Evolutionary conservation across 2,797 vertebrate species (phyloP), one percentile per base, ranked within the genome.

Genomic region (Paedocypris micromegethes): DNA sequence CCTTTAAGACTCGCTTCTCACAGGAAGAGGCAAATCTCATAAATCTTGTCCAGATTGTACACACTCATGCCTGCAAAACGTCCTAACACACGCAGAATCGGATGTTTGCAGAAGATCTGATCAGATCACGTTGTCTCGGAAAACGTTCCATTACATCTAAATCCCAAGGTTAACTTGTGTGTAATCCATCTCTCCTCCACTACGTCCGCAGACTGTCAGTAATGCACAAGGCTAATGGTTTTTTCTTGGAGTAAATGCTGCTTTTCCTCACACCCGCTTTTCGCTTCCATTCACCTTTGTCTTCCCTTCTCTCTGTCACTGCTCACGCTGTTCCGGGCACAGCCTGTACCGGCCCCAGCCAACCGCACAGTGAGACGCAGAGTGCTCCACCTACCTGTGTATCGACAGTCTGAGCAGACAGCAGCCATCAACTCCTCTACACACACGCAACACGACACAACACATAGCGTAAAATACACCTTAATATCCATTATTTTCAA

Each of bases 121-220:
- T 47, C 38, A 9, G 42, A 50, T 47, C 7, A 6, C 40, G 6
- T 48, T 72, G 75, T 64, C 72, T 72, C 38, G 56, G 47, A 74
- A 60, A 74, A 72, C 68, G 48, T 69, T 68, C 44, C 68, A 72
- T 71, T 77, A 68, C 55, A 60, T 40, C 58, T 61, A 64, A 38
- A 43, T 72, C 68, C 57, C 75, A 66, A 45, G 60, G 62, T 59
- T 61, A 66, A 61, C 54, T 42, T 8, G 41, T 62, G 54, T 58
- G 60, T 60, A 41, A 64, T 51, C 7, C 42, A 39, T 50, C 72
- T 68, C 51, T 6, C 58, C 66, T 63, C 75, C 75, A 74, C 45
- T 78, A 64, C 37, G 23, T 23, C 23, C 23, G 23, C 23, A 23
- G 23, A 23, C 23, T 23, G 23, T 23, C 23, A 23, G 23, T 23